Percentiles rank a stretch among this genome's conserved stretches.
Conservation (phyloP, 1,140 invertebrate genomes). For the Tetranychus urticae region DNA sequence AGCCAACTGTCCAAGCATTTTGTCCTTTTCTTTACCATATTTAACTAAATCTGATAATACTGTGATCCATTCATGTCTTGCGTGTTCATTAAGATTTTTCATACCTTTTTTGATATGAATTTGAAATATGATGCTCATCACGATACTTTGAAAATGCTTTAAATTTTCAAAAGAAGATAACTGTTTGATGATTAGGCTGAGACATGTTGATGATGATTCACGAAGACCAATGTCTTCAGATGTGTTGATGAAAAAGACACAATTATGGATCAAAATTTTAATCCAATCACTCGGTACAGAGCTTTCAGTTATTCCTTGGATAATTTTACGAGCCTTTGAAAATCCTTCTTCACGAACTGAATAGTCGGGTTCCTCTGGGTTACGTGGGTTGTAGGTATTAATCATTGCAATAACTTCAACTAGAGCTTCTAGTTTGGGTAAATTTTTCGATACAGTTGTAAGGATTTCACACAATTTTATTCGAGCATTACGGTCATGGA, state of each 20-base stretch:
- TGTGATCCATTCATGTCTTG: conserved; percentile 45
- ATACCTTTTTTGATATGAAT: conserved; percentile 11
- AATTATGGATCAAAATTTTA: conserved; percentile 49
- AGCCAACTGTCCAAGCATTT: conserved; percentile 44
- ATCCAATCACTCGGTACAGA: conserved; percentile 25
- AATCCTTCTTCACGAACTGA: conserved; percentile 39
- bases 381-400: conserved; percentile 59
- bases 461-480: conserved; percentile 16
- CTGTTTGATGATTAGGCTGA: conserved; percentile 36
- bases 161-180: too few species aligned
- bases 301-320: conserved; percentile 29
- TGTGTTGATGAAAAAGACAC: conserved; percentile 45
- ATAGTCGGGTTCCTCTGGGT: conserved; percentile 79
- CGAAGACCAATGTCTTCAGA: conserved; percentile 57
- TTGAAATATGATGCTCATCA: conserved; percentile 7
- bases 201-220: conserved; percentile 44
- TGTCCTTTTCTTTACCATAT: conserved; percentile 23
- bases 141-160: too few species aligned
- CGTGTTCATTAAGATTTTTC: conserved; percentile 10
- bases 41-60: conserved; percentile 41
- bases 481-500: conserved; percentile 14
- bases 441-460: conserved; percentile 11
- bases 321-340: conserved; percentile 31
- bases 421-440: conserved; percentile 20
- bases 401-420: conserved; percentile 35